Percentiles rank a stretch among this genome's conserved stretches.
Conservation (phyloP, 2,113 vertebrate species). For the Anthoscopus minutus region DNA sequence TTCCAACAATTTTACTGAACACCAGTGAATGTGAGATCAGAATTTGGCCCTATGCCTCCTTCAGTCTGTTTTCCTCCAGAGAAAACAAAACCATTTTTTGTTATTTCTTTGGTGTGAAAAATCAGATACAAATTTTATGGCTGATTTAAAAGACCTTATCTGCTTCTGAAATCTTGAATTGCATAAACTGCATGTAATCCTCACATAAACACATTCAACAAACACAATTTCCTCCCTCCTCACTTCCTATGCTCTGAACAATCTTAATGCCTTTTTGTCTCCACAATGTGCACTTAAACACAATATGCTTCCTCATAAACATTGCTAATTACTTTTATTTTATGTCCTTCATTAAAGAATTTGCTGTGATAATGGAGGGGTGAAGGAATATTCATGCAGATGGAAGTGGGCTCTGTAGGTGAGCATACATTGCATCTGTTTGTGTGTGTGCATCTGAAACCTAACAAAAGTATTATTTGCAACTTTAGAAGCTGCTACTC, state of each 20-base stretch:
- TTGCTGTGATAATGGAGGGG: constrained; percentile 46
- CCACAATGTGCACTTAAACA: constrained; percentile 56
- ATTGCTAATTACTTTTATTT: constrained; percentile 58
- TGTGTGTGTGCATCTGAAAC: constrained; percentile 32
- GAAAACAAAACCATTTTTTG: constrained; percentile 48
- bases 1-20: constrained; percentile 32
- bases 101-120: constrained; percentile 50
- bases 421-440: background rate
- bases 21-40: constrained; percentile 34
- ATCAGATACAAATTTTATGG: constrained; percentile 46
- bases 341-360: constrained; percentile 50
- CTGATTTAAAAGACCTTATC: constrained; percentile 39
- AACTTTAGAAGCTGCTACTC: constrained; percentile 34
- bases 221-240: background rate
- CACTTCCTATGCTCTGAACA: constrained; percentile 44
- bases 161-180: constrained; percentile 43
- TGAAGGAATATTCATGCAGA: constrained; percentile 37
- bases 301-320: constrained; percentile 67
- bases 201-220: constrained; percentile 60
- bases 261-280: constrained; percentile 61
- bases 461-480: constrained; percentile 58
- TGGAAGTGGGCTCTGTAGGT: background rate
- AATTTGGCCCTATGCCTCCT: constrained; percentile 36
- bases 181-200: constrained; percentile 36
- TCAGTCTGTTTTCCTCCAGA: constrained; percentile 23